Conservation (phyloP, 1,140 invertebrate species). For the Penaeus chinensis region DNA sequence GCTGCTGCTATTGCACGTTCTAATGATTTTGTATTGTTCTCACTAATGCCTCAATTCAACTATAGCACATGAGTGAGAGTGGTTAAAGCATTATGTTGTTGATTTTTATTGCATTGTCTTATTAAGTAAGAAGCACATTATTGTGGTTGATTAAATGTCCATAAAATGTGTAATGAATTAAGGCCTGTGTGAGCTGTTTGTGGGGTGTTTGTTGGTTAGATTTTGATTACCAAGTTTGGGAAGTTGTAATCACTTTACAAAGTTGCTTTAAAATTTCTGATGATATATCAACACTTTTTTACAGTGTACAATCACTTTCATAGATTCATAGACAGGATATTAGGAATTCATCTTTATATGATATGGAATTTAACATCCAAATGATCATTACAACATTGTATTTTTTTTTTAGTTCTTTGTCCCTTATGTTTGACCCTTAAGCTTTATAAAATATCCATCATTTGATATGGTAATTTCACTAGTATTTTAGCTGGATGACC, state of each 20-base stretch:
- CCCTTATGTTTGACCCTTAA: too few relatives aligned
- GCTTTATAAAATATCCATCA: too few relatives aligned
- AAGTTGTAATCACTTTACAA: background rate
- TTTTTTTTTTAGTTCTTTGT: too few relatives aligned
- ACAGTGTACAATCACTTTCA: too few relatives aligned
- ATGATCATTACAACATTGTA: too few relatives aligned
- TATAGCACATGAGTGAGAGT: slow-evolving; percentile 46
- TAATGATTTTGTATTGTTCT: slow-evolving; percentile 46
- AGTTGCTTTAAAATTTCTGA: background rate
- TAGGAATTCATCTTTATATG: too few relatives aligned
- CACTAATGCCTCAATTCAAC: slow-evolving; percentile 61
- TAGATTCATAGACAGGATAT: too few relatives aligned
- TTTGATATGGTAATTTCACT: too few relatives aligned
- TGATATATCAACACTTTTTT: too few relatives aligned
- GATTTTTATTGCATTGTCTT: slow-evolving; percentile 5
- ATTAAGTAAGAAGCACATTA: slow-evolving; percentile 1
- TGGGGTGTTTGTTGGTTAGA: slow-evolving; percentile 41
- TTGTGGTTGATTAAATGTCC: slow-evolving; percentile 9
- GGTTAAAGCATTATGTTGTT: slow-evolving; percentile 16
- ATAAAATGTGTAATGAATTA: slow-evolving; percentile 42
- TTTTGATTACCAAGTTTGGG: background rate
- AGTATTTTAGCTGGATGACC: too few relatives aligned
- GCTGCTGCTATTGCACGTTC: slow-evolving; percentile 53
- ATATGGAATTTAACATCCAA: too few relatives aligned
- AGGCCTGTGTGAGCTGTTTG: slow-evolving; percentile 44